phyloP scores from a whole-genome alignment of 2,888 invertebrate genomes.

The Limulus polyphemus region DNA sequence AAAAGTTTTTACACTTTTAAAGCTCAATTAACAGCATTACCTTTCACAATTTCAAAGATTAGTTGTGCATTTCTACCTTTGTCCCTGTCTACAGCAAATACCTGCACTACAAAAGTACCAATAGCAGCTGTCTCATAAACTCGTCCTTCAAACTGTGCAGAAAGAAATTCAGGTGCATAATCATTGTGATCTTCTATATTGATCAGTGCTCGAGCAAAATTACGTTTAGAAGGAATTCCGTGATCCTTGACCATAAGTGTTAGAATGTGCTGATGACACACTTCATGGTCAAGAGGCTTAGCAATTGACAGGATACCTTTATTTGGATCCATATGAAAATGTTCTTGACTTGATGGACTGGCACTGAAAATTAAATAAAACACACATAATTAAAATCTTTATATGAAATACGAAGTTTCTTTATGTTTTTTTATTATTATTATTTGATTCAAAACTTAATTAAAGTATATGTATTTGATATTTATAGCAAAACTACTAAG shows the following conservation, averaged over 20 bases:
- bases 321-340: constrained; percentile 70
- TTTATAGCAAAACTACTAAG: too few species aligned
- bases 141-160: constrained; percentile 62
- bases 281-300: constrained; percentile 58
- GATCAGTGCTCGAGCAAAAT: constrained; percentile 66
- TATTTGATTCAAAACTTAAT: constrained; percentile 49
- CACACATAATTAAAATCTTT: neutral
- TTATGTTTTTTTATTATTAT: constrained; percentile 49
- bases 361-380: constrained; percentile 13
- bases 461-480: constrained; percentile 41
- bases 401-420: constrained; percentile 1
- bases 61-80: constrained; percentile 70
- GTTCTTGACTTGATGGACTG: constrained; percentile 38
- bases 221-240: constrained; percentile 45
- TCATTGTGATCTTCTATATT: constrained; percentile 80
- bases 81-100: constrained; percentile 70
- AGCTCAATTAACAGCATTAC: constrained; percentile 35
- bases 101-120: constrained; percentile 58
- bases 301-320: constrained; percentile 78
- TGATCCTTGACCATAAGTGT: constrained; percentile 76
- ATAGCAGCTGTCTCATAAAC: constrained; percentile 60
- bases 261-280: constrained; percentile 56
- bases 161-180: constrained; percentile 75
- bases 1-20: too few species aligned
- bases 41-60: constrained; percentile 69